Conservation (phyloP, 2,888 invertebrate species). For the Cecidostiba fungosa region DNA sequence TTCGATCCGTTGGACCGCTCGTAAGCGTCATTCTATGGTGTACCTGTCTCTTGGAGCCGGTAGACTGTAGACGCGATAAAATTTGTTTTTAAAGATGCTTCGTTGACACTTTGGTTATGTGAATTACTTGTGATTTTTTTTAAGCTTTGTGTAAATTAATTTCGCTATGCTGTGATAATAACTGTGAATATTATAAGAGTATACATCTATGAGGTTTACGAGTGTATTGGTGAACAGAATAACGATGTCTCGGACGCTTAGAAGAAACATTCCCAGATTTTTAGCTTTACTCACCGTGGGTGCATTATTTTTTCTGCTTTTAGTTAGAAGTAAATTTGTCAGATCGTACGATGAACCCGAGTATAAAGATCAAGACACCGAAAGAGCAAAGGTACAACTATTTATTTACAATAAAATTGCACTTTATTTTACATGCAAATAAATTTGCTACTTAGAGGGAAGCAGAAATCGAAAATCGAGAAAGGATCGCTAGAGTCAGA, state of each 20-base stretch:
- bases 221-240: not conserved
- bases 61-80: not conserved
- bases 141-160: not conserved
- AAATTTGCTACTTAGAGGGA: conserved; percentile 69
- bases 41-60: not conserved
- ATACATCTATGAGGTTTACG: not conserved
- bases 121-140: too few species aligned
- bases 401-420: not conserved
- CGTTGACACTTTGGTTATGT: not conserved
- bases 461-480: conserved; percentile 81
- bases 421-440: too few species aligned
- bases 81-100: not conserved
- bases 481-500: conserved; percentile 73
- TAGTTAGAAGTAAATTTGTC: conserved; percentile 14
- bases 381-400: not conserved
- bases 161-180: not conserved
- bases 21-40: not conserved
- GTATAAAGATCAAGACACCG: not conserved
- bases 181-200: not conserved
- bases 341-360: not conserved
- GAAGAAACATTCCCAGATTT: conserved; percentile 15
- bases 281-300: conserved; percentile 16
- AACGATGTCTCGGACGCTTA: conserved; percentile 22
- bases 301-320: conserved; percentile 17
- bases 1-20: not conserved